Percentiles rank a stretch among this genome's conserved stretches.
phyloP scores from a whole-genome alignment of 2,888 invertebrate species.

The Volucella bombylans region DNA sequence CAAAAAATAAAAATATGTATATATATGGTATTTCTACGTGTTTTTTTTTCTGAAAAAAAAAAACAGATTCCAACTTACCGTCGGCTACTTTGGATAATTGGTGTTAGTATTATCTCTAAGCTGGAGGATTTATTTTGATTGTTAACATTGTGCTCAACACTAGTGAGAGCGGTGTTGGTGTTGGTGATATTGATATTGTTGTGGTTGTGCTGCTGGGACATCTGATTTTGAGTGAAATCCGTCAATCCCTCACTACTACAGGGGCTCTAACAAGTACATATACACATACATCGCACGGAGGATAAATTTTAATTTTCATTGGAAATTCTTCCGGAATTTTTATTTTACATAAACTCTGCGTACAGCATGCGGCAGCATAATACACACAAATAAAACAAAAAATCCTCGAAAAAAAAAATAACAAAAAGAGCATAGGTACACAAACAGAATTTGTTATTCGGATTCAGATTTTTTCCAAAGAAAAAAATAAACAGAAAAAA shows the following conservation, averaged over 20 bases:
- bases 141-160: constrained; percentile 72
- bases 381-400: constrained; percentile 11
- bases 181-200: constrained; percentile 57
- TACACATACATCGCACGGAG: constrained; percentile 63
- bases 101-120: constrained; percentile 83
- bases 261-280: constrained; percentile 72
- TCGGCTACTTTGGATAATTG: constrained; percentile 83
- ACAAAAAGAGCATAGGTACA: constrained; percentile 7
- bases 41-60: neutral
- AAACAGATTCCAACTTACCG: constrained; percentile 80
- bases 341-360: constrained; percentile 18
- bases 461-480: neutral
- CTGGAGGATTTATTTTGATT: constrained; percentile 82
- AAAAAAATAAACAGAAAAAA: too few relatives aligned
- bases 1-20: neutral
- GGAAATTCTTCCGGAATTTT: constrained; percentile 32
- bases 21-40: neutral
- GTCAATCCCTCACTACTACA: constrained; percentile 76
- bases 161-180: constrained; percentile 72
- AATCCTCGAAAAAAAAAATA: neutral
- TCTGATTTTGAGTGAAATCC: constrained; percentile 73
- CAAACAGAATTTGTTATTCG: constrained; percentile 11
- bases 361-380: constrained; percentile 54
- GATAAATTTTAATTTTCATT: constrained; percentile 33
- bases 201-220: constrained; percentile 74